These are phyloP conservation scores for Tetrao urogallus DNA, from an alignment of 2,113 vertebrate species.

Conservation along the genomic window DNA sequence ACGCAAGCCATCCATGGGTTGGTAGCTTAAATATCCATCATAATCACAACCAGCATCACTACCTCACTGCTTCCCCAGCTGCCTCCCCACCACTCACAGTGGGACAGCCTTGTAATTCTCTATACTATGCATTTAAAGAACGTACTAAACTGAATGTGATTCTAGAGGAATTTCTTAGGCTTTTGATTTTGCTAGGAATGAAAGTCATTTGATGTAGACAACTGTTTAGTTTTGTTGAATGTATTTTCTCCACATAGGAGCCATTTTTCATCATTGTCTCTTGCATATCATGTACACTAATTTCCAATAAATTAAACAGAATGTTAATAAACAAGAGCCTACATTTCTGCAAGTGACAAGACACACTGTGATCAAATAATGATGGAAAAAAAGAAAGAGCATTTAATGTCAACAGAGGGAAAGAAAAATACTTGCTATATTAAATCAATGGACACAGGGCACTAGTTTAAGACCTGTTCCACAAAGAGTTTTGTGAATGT, in stretches of 20 bases:
- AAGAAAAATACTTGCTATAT: neutral
- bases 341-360: neutral
- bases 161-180: neutral
- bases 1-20: neutral
- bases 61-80: neutral
- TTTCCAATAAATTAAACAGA: neutral
- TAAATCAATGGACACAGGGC: neutral
- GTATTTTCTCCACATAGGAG: neutral
- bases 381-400: neutral
- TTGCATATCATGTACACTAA: neutral
- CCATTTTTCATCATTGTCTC: neutral
- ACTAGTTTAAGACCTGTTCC: neutral
- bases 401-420: neutral
- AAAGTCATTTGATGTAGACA: neutral
- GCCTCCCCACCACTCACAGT: neutral
- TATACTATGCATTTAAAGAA: neutral
- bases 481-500: neutral
- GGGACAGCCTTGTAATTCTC: neutral
- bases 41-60: neutral
- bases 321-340: neutral
- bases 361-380: neutral
- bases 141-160: neutral
- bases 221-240: neutral
- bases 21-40: neutral
- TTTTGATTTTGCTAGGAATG: neutral